These are phyloP conservation scores for Holacanthella duospinosa DNA, from an alignment of 2,888 invertebrate genomes.

Conservation along the genomic window DNA sequence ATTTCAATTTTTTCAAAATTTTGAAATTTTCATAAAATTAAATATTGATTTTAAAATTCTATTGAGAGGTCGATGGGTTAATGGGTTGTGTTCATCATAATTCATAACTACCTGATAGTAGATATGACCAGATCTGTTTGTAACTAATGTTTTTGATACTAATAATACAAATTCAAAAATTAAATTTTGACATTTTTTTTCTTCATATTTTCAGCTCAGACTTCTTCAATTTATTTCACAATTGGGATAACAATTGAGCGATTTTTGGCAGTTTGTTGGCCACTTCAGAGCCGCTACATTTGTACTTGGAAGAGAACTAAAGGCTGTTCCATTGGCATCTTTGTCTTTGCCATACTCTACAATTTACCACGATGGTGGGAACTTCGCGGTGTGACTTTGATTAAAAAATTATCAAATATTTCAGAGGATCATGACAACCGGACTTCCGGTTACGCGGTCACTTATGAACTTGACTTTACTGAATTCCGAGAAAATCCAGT, in stretches of 20 bases:
- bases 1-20: no score
- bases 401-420: not conserved
- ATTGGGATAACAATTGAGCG: conserved; percentile 57
- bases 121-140: no score
- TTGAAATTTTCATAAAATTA: no score
- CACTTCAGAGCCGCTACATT: conserved; percentile 71
- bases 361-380: conserved; percentile 60
- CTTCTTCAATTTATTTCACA: conserved; percentile 80
- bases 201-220: conserved; percentile 45
- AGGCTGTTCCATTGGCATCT: conserved; percentile 69
- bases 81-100: no score
- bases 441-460: not conserved
- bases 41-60: no score
- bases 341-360: conserved; percentile 67
- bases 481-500: not conserved
- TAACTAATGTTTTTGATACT: no score
- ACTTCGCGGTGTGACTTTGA: conserved; percentile 27
- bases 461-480: not conserved
- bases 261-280: conserved; percentile 85
- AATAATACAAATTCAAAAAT: no score
- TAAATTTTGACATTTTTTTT: no score
- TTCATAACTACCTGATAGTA: no score
- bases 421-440: not conserved
- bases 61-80: no score
- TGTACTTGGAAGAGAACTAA: conserved; percentile 80